Percentiles rank a stretch among this genome's conserved stretches.
Conservation (phyloP, 2,888 invertebrate species). For the Synergus laeviventris region DNA sequence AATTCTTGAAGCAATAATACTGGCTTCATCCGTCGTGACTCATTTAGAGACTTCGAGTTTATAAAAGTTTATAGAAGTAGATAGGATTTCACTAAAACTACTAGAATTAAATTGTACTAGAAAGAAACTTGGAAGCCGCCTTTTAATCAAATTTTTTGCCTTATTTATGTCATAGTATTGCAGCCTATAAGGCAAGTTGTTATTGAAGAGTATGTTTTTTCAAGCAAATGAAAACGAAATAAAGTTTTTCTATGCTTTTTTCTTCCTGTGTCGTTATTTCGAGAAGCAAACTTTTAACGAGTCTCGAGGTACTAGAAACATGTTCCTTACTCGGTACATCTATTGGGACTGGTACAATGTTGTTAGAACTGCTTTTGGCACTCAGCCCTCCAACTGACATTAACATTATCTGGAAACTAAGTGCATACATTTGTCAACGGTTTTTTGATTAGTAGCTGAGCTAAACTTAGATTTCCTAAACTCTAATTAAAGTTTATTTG, state of each 20-base stretch:
- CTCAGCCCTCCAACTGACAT: neutral
- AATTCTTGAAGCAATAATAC: no score
- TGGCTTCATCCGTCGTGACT: no score
- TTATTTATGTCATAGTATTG: neutral
- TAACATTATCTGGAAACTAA: neutral
- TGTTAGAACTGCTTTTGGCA: conserved; percentile 20
- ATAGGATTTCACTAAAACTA: no score
- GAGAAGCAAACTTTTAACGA: conserved; percentile 35
- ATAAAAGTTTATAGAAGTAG: no score
- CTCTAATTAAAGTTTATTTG: neutral
- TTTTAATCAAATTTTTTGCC: neutral
- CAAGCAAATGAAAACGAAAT: neutral
- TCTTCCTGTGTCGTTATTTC: conserved; percentile 29
- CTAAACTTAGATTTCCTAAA: neutral
- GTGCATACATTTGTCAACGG: neutral
- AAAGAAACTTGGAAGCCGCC: neutral
- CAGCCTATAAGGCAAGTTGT: neutral
- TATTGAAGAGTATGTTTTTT: neutral
- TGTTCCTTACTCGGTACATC: conserved; percentile 7
- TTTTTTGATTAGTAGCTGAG: conserved; percentile 15
- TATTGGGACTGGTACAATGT: neutral
- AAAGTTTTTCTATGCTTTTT: conserved; percentile 3
- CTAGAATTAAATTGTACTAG: neutral
- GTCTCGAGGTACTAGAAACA: conserved; percentile 11
- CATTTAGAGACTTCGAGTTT: no score